Evolutionary conservation across 1,140 invertebrate species (phyloP), one percentile per base, ranked within the genome.

Genomic region (Dufourea novaeangliae): DNA sequence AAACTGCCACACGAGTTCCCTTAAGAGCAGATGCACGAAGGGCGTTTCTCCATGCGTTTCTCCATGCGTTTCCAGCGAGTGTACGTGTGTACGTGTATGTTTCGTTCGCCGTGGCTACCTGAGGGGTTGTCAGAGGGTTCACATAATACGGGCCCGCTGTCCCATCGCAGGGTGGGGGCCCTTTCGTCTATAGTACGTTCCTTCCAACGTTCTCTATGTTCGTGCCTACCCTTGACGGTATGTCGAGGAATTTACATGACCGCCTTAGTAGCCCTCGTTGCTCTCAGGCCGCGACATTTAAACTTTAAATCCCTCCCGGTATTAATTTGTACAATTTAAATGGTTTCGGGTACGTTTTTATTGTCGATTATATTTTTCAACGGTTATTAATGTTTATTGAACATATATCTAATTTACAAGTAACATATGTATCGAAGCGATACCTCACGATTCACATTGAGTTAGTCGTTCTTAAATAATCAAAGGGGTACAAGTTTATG

Each of bases 21-120:
- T 87, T 84, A 81, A 81, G 63, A 86, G 89, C 88, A 90, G 90
- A 90, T 90, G 90, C 83, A 82, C 86, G 83, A 89, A 88, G 88
- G 88, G 85, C 88, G 84, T 88, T 86, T 77, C 78, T 73, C 34
- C 70, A 34, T 67, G 66, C 78, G 74, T 84, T 82, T 69, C 68
- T n/a, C n/a, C n/a, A n/a, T n/a, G n/a, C n/a, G n/a, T n/a, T n/a
- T n/a, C 20, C 61, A 79, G 14, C 57, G 12, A 1, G 14, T 20
- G 22, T 12, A 17, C 70, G 52, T 71, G 29, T 71, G 32, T 66
- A n/a, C 62, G 54, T 61, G 44, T 17, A 32, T 20, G 46, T 73
- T 68, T 25, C 64, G 61, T 59, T 27, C 10, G n/a, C 50, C 61
- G 50, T 57, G n/a, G 70, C 83, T 77, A 83, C 74, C 86, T 81